Evolutionary conservation across 2,113 vertebrate genomes (phyloP).

Genomic region (Grammomys dolichurus): DNA sequence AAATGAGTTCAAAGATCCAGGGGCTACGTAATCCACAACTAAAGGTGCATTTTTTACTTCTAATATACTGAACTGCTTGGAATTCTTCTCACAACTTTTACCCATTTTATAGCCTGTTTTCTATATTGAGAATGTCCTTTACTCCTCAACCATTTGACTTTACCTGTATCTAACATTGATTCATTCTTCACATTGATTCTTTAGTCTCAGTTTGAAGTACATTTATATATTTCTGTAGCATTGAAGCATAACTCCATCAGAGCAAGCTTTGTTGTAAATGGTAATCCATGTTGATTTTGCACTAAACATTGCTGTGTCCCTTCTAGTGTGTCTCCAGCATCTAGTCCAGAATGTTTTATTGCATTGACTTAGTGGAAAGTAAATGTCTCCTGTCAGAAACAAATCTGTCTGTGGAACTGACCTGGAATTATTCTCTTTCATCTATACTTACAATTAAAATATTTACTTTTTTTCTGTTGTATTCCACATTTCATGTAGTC

Average conservation of each 20-base stretch:
- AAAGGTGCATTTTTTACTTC: background rate
- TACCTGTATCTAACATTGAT: background rate
- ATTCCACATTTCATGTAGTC: background rate
- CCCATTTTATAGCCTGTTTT: background rate
- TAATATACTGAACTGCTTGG: background rate
- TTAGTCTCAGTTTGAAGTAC: constrained; percentile 6
- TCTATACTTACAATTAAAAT: background rate
- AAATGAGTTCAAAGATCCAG: background rate
- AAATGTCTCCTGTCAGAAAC: background rate
- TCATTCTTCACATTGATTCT: constrained; percentile 6
- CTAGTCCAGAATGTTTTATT: background rate
- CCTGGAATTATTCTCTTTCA: background rate
- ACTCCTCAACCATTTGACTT: background rate
- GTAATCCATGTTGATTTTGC: background rate
- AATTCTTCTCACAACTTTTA: constrained; percentile 17
- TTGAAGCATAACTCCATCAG: background rate
- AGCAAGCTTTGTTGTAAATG: background rate
- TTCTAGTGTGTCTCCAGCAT: background rate
- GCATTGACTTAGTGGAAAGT: background rate
- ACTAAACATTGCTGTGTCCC: background rate
- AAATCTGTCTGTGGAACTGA: background rate
- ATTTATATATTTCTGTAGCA: background rate
- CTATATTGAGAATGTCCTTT: constrained; percentile 9
- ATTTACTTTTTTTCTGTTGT: background rate
- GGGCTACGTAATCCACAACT: background rate